These are phyloP conservation scores for Pogonognathellus flavescens DNA, from an alignment of 1,140 invertebrate genomes.

Conservation along the genomic window DNA sequence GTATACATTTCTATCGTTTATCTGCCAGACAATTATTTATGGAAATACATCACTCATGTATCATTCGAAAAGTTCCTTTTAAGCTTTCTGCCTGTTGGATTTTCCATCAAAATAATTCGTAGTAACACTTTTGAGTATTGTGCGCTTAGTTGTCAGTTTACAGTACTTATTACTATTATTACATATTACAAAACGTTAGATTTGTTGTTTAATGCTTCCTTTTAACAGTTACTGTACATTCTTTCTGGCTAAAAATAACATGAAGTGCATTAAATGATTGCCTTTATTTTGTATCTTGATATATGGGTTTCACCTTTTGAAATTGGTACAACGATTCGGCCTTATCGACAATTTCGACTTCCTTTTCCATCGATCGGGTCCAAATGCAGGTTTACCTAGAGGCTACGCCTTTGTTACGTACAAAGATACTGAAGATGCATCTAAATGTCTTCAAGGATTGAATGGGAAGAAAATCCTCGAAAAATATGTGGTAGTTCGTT, in stretches of 20 bases:
- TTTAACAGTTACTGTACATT: neutral
- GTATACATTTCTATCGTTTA: no score
- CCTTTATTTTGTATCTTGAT: slow-evolving; percentile 60
- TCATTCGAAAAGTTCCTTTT: no score
- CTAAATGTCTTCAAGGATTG: slow-evolving; percentile 67
- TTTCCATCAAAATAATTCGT: no score
- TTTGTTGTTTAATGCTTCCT: no score
- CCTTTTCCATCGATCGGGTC: slow-evolving; percentile 73
- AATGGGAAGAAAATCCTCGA: slow-evolving; percentile 70
- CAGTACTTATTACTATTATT: no score
- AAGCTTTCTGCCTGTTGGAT: no score
- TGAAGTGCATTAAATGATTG: slow-evolving; percentile 26
- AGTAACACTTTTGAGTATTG: no score
- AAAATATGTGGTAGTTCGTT: slow-evolving; percentile 67
- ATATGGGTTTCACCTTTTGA: slow-evolving; percentile 71
- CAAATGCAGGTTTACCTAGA: slow-evolving; percentile 71
- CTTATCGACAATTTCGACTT: slow-evolving; percentile 73
- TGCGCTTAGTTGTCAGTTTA: no score
- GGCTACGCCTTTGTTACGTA: slow-evolving; percentile 75
- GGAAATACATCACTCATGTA: no score
- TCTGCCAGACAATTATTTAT: no score
- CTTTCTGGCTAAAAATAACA: neutral
- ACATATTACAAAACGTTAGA: no score
- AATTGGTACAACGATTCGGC: slow-evolving; percentile 73
- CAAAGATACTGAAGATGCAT: slow-evolving; percentile 68